Conservation (phyloP, 2,888 invertebrate genomes). For the Tetranychus truncatus region DNA sequence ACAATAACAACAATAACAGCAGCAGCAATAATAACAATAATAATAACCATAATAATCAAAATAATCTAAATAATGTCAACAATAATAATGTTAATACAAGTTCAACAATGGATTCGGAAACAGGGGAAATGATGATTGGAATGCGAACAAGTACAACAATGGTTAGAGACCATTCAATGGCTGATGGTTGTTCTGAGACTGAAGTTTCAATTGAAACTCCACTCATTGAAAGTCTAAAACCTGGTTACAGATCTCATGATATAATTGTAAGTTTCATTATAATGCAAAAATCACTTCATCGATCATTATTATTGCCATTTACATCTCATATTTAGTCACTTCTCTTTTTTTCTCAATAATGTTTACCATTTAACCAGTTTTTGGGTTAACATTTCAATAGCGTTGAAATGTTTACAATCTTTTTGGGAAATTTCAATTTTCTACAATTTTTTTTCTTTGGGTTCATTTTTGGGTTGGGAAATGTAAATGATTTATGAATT, state of each 20-base stretch:
- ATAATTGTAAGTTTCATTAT: slow-evolving; percentile 8
- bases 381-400: too few species aligned
- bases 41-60: neutral
- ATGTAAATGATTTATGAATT: neutral
- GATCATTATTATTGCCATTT: neutral
- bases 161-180: slow-evolving; percentile 6
- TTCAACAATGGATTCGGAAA: neutral
- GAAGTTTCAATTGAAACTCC: slow-evolving; percentile 19
- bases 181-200: slow-evolving; percentile 19
- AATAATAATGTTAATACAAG: neutral
- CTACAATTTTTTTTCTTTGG: too few species aligned
- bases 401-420: too few species aligned
- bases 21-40: neutral
- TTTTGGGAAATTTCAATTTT: too few species aligned
- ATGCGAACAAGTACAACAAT: neutral
- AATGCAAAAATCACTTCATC: neutral
- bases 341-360: too few species aligned
- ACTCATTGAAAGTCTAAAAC: slow-evolving; percentile 17
- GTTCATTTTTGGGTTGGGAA: too few species aligned
- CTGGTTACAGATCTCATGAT: slow-evolving; percentile 6
- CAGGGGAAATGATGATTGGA: neutral
- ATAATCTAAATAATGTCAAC: neutral
- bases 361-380: too few species aligned
- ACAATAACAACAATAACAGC: neutral
- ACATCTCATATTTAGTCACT: too few species aligned